A percentile compares a stretch with the other conserved stretches of the same genome.
Conservation (phyloP, 2,797 vertebrate species). For the Catharus ustulatus region DNA sequence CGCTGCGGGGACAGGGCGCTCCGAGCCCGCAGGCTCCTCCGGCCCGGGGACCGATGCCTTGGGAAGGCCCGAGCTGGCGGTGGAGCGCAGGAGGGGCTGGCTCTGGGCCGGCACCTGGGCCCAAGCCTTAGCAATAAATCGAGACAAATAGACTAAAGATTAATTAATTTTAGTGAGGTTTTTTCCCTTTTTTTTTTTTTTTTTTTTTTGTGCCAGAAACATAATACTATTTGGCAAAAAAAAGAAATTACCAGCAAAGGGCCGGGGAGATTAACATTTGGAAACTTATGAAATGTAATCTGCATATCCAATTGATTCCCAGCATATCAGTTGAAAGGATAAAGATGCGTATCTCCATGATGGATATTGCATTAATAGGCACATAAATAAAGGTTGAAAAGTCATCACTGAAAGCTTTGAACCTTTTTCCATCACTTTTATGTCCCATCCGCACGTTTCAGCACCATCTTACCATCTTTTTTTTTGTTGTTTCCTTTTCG, state of each 20-base stretch:
- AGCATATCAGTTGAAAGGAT: slow-evolving; percentile 87
- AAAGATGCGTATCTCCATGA: slow-evolving; percentile 84
- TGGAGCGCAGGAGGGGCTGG: neutral
- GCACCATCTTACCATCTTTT: neutral
- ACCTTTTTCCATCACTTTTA: slow-evolving; percentile 56
- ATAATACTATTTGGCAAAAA: slow-evolving; percentile 78
- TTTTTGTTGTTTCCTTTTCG: neutral
- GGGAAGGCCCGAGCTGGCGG: neutral
- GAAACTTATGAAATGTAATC: slow-evolving; percentile 88
- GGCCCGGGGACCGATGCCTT: no score
- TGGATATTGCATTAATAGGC: slow-evolving; percentile 90
- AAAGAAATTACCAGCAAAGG: slow-evolving; percentile 71
- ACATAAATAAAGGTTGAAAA: slow-evolving; percentile 82
- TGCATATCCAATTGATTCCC: slow-evolving; percentile 94
- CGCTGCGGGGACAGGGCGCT: neutral
- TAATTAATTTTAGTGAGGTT: slow-evolving; percentile 48
- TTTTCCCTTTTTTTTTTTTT: no score
- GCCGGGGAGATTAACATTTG: slow-evolving; percentile 80
- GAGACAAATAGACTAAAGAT: slow-evolving; percentile 70
- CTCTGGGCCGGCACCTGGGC: neutral
- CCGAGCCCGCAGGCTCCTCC: neutral
- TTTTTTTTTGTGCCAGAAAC: slow-evolving; percentile 63
- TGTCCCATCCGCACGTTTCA: neutral
- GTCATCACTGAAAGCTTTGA: slow-evolving; percentile 80
- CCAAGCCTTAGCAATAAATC: neutral